A percentile compares a stretch with the other conserved stretches of the same genome.
phyloP scores from a whole-genome alignment of 2,797 vertebrate species.

The Ceryle rudis region DNA sequence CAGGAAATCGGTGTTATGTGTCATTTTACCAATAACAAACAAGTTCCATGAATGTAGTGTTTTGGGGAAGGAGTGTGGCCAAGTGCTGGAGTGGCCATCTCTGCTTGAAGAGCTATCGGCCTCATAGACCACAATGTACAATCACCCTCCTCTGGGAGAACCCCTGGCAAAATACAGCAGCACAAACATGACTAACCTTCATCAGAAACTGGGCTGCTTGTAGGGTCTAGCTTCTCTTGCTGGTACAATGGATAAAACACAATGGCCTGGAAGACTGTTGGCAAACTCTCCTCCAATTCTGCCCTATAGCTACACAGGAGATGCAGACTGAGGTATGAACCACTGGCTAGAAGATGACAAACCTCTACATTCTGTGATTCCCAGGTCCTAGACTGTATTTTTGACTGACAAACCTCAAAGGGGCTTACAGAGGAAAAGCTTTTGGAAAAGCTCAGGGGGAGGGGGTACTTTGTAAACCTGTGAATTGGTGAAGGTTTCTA shows the following conservation, averaged over 20 bases:
- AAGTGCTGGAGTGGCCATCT: not conserved
- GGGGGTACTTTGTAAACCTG: not conserved
- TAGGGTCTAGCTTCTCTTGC: not conserved
- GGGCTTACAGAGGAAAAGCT: not conserved
- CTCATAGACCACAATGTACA: not conserved
- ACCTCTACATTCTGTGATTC: not conserved
- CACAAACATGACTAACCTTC: not conserved
- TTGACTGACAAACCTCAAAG: not conserved
- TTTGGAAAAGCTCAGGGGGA: not conserved
- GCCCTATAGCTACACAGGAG: not conserved
- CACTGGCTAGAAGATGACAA: not conserved
- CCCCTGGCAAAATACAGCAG: not conserved
- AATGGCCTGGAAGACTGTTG: not conserved
- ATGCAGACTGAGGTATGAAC: not conserved
- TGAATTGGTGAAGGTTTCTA: not conserved
- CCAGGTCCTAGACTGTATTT: not conserved
- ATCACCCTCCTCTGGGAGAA: not conserved
- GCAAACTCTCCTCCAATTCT: not conserved
- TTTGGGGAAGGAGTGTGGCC: not conserved
- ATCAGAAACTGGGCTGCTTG: not conserved
- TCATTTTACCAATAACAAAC: not conserved
- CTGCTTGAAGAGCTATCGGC: not conserved
- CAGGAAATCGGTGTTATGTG: not conserved
- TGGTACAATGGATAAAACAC: not conserved
- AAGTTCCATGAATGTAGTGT: not conserved